Conservation (phyloP, 2,888 invertebrate species). For the Timema cristinae region DNA sequence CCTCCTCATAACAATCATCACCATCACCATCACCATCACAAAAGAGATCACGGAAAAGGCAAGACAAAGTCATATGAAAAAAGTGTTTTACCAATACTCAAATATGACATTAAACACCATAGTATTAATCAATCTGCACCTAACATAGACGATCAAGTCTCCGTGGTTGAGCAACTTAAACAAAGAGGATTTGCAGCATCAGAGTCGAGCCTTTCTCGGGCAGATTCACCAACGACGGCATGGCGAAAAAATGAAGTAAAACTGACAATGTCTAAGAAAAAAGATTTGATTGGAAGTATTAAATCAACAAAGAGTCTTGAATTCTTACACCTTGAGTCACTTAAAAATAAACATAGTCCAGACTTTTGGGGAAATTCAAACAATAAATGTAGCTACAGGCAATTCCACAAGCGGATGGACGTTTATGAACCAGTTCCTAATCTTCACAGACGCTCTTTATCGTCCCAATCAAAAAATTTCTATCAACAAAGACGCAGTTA, state of each 20-base stretch:
- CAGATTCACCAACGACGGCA: conserved; percentile 35
- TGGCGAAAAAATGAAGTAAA: conserved; percentile 32
- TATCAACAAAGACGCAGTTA: conserved; percentile 46
- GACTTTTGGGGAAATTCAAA: too few species aligned
- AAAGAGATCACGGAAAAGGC: too few species aligned
- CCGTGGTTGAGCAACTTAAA: conserved; percentile 49
- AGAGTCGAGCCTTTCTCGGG: conserved; percentile 36
- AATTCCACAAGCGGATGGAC: conserved; percentile 21
- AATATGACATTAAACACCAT: background rate
- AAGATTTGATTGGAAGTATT: conserved; percentile 30
- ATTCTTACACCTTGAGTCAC: conserved; percentile 40
- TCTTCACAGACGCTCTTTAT: too few species aligned
- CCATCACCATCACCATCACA: conserved; percentile 19
- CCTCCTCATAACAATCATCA: conserved; percentile 36
- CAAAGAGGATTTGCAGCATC: conserved; percentile 50
- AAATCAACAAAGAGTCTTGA: conserved; percentile 43
- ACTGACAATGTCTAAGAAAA: conserved; percentile 37
- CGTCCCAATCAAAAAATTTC: background rate
- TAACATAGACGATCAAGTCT: conserved; percentile 32
- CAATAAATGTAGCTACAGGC: too few species aligned
- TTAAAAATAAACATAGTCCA: too few species aligned
- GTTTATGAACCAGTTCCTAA: conserved; percentile 29
- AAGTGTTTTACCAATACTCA: background rate
- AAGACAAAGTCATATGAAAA: too few species aligned
- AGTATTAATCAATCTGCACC: conserved; percentile 30